These are phyloP conservation scores for Antechinus stuartii DNA, from an alignment of 2,113 vertebrate genomes.

Conservation along the genomic window DNA sequence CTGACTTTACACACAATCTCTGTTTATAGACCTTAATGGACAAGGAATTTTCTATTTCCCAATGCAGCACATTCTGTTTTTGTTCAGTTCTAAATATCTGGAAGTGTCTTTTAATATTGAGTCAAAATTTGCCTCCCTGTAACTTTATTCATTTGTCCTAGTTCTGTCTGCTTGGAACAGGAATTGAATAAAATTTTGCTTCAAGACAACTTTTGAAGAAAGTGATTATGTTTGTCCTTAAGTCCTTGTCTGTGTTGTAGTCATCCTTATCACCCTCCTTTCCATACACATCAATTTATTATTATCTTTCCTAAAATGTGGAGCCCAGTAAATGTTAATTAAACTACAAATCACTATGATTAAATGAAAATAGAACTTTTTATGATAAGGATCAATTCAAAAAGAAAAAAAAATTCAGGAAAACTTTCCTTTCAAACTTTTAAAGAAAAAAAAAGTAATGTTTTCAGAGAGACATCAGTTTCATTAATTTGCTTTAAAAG, in stretches of 20 bases:
- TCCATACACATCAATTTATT: background rate
- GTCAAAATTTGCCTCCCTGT: background rate
- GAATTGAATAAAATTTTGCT: background rate
- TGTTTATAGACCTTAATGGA: background rate
- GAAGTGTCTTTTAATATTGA: background rate
- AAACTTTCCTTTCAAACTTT: constrained; percentile 9
- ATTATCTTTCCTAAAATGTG: background rate
- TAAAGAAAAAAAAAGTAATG: constrained; percentile 19
- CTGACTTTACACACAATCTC: background rate
- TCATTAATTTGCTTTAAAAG: constrained; percentile 7
- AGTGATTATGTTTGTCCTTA: background rate
- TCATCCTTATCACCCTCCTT: background rate
- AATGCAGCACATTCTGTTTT: background rate
- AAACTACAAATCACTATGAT: constrained; percentile 26
- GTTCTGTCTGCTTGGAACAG: background rate
- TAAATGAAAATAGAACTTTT: constrained; percentile 24
- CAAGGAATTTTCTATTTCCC: background rate
- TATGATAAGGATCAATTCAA: constrained; percentile 13
- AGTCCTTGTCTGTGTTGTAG: background rate
- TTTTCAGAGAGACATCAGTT: background rate
- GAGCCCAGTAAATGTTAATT: background rate
- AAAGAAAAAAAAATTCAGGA: constrained; percentile 16
- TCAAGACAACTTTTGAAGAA: background rate
- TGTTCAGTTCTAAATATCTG: background rate
- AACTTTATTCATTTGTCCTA: background rate